phyloP scores from a whole-genome alignment of 2,113 vertebrate genomes.

The Solea senegalensis region DNA sequence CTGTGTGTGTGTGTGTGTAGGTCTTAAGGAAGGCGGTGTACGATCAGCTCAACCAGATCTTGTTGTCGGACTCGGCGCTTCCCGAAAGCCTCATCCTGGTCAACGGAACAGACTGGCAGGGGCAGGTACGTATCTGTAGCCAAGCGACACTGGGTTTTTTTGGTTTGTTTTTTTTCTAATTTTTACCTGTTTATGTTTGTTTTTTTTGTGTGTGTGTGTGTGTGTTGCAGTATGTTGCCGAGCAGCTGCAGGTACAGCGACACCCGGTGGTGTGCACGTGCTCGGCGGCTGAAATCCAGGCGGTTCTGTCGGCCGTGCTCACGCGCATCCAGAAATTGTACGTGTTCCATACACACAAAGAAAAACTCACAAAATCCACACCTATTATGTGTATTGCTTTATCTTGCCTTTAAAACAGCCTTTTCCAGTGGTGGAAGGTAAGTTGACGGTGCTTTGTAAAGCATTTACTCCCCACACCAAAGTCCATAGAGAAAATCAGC shows the following conservation, averaged over 20 bases:
- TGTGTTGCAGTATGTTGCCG: conserved; percentile 84
- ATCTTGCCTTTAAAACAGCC: too few relatives aligned
- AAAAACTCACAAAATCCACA: background rate
- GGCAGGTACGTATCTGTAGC: conserved; percentile 64
- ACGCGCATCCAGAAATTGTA: conserved; percentile 93
- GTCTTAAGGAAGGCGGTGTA: conserved; percentile 87
- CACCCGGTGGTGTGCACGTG: conserved; percentile 90
- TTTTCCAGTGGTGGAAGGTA: too few relatives aligned
- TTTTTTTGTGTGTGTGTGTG: background rate
- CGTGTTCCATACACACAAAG: conserved; percentile 60
- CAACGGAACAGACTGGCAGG: conserved; percentile 69
- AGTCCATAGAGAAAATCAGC: too few relatives aligned
- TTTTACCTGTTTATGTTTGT: conserved; percentile 18
- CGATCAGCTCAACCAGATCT: conserved; percentile 90
- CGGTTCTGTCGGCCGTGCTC: conserved; percentile 87
- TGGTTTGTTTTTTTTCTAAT: background rate
- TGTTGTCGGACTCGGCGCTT: conserved; percentile 85
- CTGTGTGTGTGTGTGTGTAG: conserved; percentile 64
- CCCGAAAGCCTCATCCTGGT: conserved; percentile 87
- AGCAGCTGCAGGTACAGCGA: conserved; percentile 88
- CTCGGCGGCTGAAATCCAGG: conserved; percentile 88
- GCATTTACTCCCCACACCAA: too few relatives aligned
- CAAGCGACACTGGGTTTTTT: conserved; percentile 9
- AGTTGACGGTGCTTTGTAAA: too few relatives aligned
- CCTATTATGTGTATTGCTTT: too few relatives aligned